Evolutionary conservation across 2,113 vertebrate species (phyloP).

Genomic region (Machaerirhynchus nigripectus): DNA sequence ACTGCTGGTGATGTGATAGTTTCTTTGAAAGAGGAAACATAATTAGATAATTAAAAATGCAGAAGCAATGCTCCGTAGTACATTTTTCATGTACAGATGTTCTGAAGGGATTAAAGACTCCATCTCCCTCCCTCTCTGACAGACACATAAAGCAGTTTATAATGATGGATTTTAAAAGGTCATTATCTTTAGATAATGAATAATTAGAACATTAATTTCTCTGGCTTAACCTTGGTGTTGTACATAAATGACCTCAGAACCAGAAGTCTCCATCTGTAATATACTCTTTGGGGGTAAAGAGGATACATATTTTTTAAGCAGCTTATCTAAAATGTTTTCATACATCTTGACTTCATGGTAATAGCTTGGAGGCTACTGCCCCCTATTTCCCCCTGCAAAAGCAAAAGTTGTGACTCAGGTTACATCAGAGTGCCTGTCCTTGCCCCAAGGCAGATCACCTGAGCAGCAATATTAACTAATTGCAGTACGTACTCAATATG

Average conservation of each 20-base stretch:
- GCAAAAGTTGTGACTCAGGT: not conserved
- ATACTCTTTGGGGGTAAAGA: not conserved
- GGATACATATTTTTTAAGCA: not conserved
- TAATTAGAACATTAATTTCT: slow-evolving; percentile 42
- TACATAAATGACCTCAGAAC: not conserved
- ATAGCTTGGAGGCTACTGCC: not conserved
- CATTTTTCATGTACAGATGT: slow-evolving; percentile 48
- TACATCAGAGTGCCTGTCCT: not conserved
- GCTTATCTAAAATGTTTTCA: not conserved
- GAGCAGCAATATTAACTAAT: not conserved
- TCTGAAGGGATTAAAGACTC: slow-evolving; percentile 41
- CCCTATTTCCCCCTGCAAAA: not conserved
- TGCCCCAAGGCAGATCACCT: not conserved
- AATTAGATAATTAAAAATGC: slow-evolving; percentile 40
- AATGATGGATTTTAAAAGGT: slow-evolving; percentile 8
- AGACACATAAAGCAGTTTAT: slow-evolving; percentile 35
- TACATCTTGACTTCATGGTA: not conserved
- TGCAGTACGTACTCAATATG: not conserved
- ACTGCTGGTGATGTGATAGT: not conserved
- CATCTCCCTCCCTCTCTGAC: not conserved
- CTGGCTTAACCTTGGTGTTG: slow-evolving; percentile 33
- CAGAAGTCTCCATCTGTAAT: not conserved
- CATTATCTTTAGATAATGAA: slow-evolving; percentile 28
- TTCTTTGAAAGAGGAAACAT: slow-evolving; percentile 59
- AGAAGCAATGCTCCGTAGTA: not conserved